These are phyloP conservation scores for Drosophila kanapiae DNA, from an alignment of 1,140 invertebrate species.

Conservation along the genomic window DNA sequence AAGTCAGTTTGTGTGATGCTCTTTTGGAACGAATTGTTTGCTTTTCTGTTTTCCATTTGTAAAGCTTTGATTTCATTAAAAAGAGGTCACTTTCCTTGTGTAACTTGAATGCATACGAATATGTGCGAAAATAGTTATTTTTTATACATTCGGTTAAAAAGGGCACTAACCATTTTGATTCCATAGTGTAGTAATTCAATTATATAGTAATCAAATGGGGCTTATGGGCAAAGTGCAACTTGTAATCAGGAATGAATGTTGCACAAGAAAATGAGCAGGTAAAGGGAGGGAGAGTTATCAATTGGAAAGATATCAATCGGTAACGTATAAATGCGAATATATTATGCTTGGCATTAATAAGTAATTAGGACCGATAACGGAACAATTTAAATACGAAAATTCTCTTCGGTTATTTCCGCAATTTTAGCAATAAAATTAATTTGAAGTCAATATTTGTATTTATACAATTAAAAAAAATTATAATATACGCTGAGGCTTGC, in stretches of 20 bases:
- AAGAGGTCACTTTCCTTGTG: slow-evolving; percentile 17
- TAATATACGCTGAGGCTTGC: no score
- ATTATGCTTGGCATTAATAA: slow-evolving; percentile 40
- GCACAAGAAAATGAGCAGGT: neutral
- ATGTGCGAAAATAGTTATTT: neutral
- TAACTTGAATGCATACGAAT: slow-evolving; percentile 8
- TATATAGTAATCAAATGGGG: slow-evolving; percentile 19
- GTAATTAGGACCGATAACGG: slow-evolving; percentile 31
- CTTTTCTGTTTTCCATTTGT: slow-evolving; percentile 33
- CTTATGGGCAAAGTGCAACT: slow-evolving; percentile 1
- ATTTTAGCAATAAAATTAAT: neutral
- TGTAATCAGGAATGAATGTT: slow-evolving; percentile 8
- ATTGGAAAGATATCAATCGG: slow-evolving; percentile 1
- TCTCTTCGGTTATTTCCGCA: neutral
- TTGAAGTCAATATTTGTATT: neutral
- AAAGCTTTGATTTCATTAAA: slow-evolving; percentile 62
- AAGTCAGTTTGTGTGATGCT: slow-evolving; percentile 52
- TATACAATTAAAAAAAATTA: no score
- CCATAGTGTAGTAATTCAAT: slow-evolving; percentile 21
- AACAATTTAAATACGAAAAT: neutral
- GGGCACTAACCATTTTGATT: neutral
- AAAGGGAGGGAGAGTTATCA: neutral
- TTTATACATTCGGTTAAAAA: neutral
- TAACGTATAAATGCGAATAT: slow-evolving; percentile 30
- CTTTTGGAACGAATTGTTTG: slow-evolving; percentile 35